Evolutionary conservation across 2,113 vertebrate species (phyloP).

Genomic region (Manacus vitellinus): DNA sequence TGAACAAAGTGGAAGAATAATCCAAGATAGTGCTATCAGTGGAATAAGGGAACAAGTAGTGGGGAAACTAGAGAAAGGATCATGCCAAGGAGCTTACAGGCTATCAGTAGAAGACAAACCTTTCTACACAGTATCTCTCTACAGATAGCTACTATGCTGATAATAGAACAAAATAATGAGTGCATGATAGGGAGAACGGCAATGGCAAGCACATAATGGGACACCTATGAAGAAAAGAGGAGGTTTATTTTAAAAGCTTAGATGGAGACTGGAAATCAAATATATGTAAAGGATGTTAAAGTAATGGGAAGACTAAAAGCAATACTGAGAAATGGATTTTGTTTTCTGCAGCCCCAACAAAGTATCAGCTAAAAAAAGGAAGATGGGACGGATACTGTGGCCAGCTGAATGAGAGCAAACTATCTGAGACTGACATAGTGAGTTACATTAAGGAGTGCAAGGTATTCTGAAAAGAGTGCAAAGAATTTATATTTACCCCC

Average conservation of each 20-base stretch:
- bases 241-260: neutral
- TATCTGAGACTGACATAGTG: neutral
- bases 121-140: neutral
- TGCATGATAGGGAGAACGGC: neutral
- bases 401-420: neutral
- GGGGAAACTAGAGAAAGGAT: neutral
- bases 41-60: neutral
- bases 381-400: neutral
- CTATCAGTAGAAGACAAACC: neutral
- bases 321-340: neutral
- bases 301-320: neutral
- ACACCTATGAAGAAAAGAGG: neutral
- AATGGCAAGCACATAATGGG: neutral
- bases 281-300: neutral
- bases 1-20: neutral
- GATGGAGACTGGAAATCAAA: neutral
- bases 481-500: neutral
- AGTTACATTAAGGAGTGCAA: neutral
- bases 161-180: neutral
- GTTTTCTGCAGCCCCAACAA: neutral
- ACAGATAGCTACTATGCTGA: neutral
- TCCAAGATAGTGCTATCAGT: neutral
- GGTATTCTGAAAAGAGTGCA: neutral
- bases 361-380: neutral
- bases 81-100: neutral